Conservation (phyloP, 2,797 vertebrate species). For the Peromyscus attwateri region DNA sequence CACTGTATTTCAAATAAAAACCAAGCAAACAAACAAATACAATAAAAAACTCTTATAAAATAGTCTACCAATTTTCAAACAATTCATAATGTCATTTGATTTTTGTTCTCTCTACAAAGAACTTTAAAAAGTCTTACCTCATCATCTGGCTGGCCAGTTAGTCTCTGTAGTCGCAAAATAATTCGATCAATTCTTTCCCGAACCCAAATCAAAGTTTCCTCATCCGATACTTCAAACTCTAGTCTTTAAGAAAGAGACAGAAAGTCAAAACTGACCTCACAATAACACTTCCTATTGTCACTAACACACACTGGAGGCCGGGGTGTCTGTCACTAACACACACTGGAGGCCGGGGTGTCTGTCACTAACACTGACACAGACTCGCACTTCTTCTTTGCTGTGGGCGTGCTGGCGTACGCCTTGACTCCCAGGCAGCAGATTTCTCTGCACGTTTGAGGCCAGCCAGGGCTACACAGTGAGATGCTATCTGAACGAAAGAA, state of each 20-base stretch:
- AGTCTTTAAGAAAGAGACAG: conserved; percentile 81
- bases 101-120: conserved; percentile 24
- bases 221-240: conserved; percentile 90
- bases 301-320: neutral
- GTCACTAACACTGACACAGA: neutral
- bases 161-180: conserved; percentile 92
- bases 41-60: conserved; percentile 35
- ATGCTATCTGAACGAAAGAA: neutral
- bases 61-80: conserved; percentile 48
- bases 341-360: neutral
- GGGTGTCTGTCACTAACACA: neutral
- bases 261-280: conserved; percentile 42
- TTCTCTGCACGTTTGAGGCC: neutral
- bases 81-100: conserved; percentile 27
- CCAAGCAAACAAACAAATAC: conserved; percentile 34
- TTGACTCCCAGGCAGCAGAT: neutral
- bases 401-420: neutral
- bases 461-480: neutral
- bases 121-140: conserved; percentile 83
- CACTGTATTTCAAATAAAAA: conserved; percentile 48
- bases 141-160: conserved; percentile 89
- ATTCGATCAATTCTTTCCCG: conserved; percentile 93
- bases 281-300: neutral
- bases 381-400: neutral
- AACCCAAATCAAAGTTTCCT: conserved; percentile 91